Conservation (phyloP, 2,797 vertebrate genomes). For the Myripristis jacobus region DNA sequence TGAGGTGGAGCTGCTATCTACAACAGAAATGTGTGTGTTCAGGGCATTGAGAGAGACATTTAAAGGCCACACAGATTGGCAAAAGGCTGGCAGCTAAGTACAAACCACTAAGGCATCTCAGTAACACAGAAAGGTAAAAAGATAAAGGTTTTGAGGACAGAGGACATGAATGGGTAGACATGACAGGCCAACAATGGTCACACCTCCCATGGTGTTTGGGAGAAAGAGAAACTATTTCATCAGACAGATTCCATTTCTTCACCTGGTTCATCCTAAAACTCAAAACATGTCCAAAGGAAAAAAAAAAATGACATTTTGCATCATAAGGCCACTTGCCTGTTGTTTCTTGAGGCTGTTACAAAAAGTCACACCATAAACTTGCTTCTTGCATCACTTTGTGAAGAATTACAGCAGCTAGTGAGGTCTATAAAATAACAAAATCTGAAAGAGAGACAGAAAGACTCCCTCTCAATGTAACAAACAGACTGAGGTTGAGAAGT, state of each 20-base stretch:
- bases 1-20: constrained; percentile 1
- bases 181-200: constrained; percentile 1
- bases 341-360: constrained; percentile 30
- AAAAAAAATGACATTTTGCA: constrained; percentile 26
- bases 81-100: constrained; percentile 27
- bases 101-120: constrained; percentile 40
- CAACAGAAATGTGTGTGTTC: constrained; percentile 21
- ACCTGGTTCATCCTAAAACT: constrained; percentile 25
- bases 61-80: constrained; percentile 27
- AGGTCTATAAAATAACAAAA: constrained; percentile 27
- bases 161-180: constrained; percentile 31
- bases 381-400: constrained; percentile 16
- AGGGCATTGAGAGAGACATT: constrained; percentile 23
- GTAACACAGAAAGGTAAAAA: constrained; percentile 10
- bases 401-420: constrained; percentile 37
- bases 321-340: constrained; percentile 7
- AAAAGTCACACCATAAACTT: constrained; percentile 44
- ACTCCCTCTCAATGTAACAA: neutral
- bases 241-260: constrained; percentile 34
- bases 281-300: constrained; percentile 27
- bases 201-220: constrained; percentile 25
- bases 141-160: neutral
- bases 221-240: constrained; percentile 31
- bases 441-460: constrained; percentile 21
- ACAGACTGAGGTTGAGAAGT: constrained; percentile 16